phyloP scores from a whole-genome alignment of 2,888 invertebrate species.

The Platycheirus rosarum region DNA sequence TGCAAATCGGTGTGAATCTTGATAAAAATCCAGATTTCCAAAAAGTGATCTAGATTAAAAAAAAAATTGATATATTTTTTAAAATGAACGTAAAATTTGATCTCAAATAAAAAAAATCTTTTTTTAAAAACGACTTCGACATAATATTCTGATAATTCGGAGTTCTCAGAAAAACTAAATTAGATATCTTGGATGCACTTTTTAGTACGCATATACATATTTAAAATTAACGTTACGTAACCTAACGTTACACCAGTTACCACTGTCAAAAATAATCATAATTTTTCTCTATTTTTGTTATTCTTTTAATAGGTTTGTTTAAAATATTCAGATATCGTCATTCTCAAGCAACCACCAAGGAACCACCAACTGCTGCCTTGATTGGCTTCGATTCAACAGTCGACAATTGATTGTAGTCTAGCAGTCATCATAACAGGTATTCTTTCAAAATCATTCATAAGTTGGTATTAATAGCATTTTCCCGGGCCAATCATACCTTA shows the following conservation, averaged over 20 bases:
- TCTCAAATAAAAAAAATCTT: no score
- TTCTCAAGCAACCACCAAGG: not conserved
- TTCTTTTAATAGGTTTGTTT: conserved; percentile 10
- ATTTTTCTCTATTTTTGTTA: conserved; percentile 21
- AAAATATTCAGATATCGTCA: not conserved
- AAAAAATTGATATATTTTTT: no score
- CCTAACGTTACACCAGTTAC: not conserved
- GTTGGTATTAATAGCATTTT: conserved; percentile 16
- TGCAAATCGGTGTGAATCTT: no score
- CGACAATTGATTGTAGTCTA: conserved; percentile 13
- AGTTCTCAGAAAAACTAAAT: no score
- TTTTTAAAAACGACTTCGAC: no score
- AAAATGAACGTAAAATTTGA: no score
- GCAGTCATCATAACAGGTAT: not conserved
- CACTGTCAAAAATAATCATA: not conserved
- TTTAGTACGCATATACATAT: not conserved
- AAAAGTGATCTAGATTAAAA: no score
- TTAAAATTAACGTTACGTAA: not conserved
- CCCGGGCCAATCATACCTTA: conserved; percentile 2
- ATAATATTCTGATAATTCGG: no score
- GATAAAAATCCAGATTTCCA: no score
- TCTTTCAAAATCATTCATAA: conserved; percentile 14
- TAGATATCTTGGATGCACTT: not conserved
- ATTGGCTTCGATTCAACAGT: conserved; percentile 25
- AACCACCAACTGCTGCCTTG: conserved; percentile 18